Base-by-base conservation (phyloP, 2,113 vertebrate species). In the Oceanodroma tethys region DNA sequence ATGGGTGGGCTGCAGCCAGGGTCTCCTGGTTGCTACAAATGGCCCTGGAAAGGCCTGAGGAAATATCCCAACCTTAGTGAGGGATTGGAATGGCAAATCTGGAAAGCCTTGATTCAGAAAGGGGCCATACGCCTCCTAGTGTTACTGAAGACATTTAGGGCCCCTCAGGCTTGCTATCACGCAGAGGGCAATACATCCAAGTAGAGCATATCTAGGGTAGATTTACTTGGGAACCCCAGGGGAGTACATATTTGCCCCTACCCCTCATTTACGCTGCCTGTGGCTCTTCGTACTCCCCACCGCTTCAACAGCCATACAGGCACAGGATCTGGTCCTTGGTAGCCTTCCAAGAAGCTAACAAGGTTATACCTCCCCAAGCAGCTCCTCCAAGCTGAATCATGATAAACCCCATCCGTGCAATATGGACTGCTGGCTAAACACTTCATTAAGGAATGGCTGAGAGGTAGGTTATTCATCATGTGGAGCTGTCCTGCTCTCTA, bases 361-460 rank as follows among this genome's bases (percentile, higher is more conserved):
- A 80, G 80, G 34, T 13, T 63, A 26, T 11, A 18, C 6, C 70
- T 83, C 87, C 71, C 65, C 34, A 48, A 36, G 50, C 40, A 62
- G 45, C 93, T 75, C 85, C 63, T 74, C 48, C 83, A 86, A 87
- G 81, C 86, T 89, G 67, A 94, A 48, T 62, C 38, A 9, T 25
- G 75, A 89, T 4, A 65, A 66, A 75, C 3, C 25, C 50, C 30
- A 56, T 18, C 27, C 20, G 63, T 10, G 2, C 27, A 40, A 53
- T 36, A 59, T 3, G 42, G 45, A 23, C 73, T 65, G n/a, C 60
- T 93, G 74, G 81, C 75, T 92, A 38, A 95, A 85, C 22, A 29
- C 52, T 74, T 91, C 84, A 58, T 76, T 36, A 80, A 73, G 55
- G 79, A 68, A 42, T 12, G 22, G 88, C 90, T 16, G 34, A 83